Evolutionary conservation across 2,113 vertebrate species (phyloP), one percentile per base, ranked within the genome.

Genomic region (Eupsittula cactorum): DNA sequence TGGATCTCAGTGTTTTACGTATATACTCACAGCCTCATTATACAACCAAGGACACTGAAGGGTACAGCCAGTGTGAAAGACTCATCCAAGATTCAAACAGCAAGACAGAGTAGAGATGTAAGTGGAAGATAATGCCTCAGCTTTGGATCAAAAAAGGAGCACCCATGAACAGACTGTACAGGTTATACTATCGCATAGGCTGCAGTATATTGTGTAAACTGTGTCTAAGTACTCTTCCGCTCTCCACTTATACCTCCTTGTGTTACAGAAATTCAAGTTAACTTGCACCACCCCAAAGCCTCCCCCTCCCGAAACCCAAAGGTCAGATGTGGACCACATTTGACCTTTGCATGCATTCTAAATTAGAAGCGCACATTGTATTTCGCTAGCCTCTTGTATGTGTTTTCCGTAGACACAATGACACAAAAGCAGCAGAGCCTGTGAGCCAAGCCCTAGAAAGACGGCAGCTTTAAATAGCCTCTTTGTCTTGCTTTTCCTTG

Each of bases 401-500:
- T 83, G 74, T 91, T 96, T 96, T 96, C 83, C 93, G 79, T 7
- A 53, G 81, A 77, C 93, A 96, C 93, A 97, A 96, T 96, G 70
- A 73, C 90, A 92, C 86, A 96, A 93, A 88, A 91, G 81, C 42
- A 91, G 83, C 88, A 62, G 49, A 91, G 90, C 24, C 88, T 19
- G 73, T 0, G 47, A 93, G 95, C 93, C 96, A 92, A 96, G 91
- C 92, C 95, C 81, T 93, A 86, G 49, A 85, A 80, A 96, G 93
- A 85, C 15, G 29, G 92, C 47, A 52, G 77, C 93, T 97, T 96
- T 95, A 97, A 97, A 97, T 97, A 97, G 74, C 86, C 74, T 91
- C 95, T 97, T 97, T 97, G 96, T 97, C 96, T 77, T 88, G 77
- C 65, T 73, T 96, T 93, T 94, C 95, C 92, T 94, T 87, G 88